phyloP scores from a whole-genome alignment of 1,140 invertebrate species.

The Brachionus calyciflorus region DNA sequence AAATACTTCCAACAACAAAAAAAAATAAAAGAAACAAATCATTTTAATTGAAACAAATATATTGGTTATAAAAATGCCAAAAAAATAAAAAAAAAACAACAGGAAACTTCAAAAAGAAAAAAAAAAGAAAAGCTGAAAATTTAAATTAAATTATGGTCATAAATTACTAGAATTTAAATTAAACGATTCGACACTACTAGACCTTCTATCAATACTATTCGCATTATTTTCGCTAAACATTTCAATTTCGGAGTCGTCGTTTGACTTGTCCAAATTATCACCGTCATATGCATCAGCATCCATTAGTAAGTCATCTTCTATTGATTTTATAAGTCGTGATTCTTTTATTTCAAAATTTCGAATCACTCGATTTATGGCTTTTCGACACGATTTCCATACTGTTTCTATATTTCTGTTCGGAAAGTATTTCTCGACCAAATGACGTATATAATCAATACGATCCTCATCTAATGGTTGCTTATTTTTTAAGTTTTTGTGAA shows the following conservation, averaged over 20 bases:
- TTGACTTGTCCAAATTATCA: slow-evolving; percentile 4
- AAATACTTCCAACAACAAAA: slow-evolving; percentile 26
- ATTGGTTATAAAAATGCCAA: slow-evolving; percentile 42
- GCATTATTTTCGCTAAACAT: slow-evolving; percentile 27
- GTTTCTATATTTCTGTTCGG: slow-evolving; percentile 7
- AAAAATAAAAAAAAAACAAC: slow-evolving; percentile 32
- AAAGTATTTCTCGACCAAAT: slow-evolving; percentile 45
- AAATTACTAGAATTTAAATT: slow-evolving; percentile 42
- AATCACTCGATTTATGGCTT: slow-evolving; percentile 41
- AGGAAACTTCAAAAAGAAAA: background rate
- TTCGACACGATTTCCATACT: slow-evolving; percentile 38
- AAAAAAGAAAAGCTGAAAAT: background rate
- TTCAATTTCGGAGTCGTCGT: slow-evolving; percentile 32
- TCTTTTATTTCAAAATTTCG: slow-evolving; percentile 40
- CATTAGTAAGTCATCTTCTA: slow-evolving; percentile 23
- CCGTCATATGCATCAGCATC: background rate
- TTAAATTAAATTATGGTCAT: slow-evolving; percentile 11
- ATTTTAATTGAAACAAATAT: slow-evolving; percentile 36
- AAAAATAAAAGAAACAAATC: background rate
- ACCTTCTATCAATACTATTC: background rate
- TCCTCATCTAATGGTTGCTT: slow-evolving; percentile 38
- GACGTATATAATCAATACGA: slow-evolving; percentile 42
- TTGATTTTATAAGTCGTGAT: slow-evolving; percentile 11
- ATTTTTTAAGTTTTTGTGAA: slow-evolving; percentile 42
- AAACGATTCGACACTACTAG: slow-evolving; percentile 26